A percentile compares a stretch with the other conserved stretches of the same genome.
Evolutionary conservation across 2,113 vertebrate species (phyloP).

Genomic region (Psophia crepitans): DNA sequence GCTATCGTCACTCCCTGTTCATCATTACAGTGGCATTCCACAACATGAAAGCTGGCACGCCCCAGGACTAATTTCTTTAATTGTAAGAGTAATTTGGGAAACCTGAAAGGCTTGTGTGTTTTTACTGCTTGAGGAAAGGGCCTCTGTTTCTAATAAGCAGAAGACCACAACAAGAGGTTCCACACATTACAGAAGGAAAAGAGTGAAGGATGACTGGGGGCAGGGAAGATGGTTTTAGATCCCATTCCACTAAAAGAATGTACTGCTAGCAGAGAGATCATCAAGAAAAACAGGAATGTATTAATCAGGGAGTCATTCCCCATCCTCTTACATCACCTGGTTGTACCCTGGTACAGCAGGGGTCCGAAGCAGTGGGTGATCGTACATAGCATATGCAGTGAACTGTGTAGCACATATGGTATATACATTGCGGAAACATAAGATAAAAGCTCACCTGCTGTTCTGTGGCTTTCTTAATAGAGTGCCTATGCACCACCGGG

Average conservation of each 20-base stretch:
- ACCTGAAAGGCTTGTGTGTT: neutral
- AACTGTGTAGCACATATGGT: slow-evolving; percentile 52
- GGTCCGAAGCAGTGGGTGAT: slow-evolving; percentile 41
- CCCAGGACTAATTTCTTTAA: neutral
- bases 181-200: neutral
- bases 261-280: neutral
- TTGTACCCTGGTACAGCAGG: slow-evolving; percentile 42
- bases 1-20: neutral
- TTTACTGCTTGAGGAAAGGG: neutral
- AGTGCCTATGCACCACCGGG: slow-evolving; percentile 6
- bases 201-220: neutral
- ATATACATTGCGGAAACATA: slow-evolving; percentile 45
- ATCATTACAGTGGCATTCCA: rapidly evolving
- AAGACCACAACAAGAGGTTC: neutral
- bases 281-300: neutral
- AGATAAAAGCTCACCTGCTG: slow-evolving; percentile 69
- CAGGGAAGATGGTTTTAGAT: neutral
- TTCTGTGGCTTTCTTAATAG: slow-evolving; percentile 65
- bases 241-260: slow-evolving; percentile 30
- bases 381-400: slow-evolving; percentile 16
- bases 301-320: slow-evolving; percentile 53
- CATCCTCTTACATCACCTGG: slow-evolving; percentile 43
- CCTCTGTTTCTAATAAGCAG: neutral
- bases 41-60: neutral
- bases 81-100: neutral